Percentiles rank a stretch among this genome's conserved stretches.
These are phyloP conservation scores for Euzophera pinguis DNA, from an alignment of 2,888 invertebrate genomes.

Conservation along the genomic window DNA sequence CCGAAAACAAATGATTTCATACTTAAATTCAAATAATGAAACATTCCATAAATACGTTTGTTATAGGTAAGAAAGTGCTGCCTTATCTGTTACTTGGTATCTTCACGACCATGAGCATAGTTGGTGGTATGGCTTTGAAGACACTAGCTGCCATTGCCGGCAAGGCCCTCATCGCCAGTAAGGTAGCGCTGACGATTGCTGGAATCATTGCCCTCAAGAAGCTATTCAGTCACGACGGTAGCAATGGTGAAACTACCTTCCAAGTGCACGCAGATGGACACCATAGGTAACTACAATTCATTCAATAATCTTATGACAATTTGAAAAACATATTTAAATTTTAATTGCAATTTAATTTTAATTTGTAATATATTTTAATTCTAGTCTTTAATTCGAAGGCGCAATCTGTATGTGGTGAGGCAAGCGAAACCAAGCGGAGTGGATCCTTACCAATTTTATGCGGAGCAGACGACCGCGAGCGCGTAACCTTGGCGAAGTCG, in stretches of 20 bases:
- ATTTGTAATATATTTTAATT: conserved; percentile 61
- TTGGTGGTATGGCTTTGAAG: conserved; percentile 85
- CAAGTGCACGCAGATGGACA: conserved; percentile 85
- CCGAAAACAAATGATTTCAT: background rate
- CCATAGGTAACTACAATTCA: conserved; percentile 68
- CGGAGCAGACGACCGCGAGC: conserved; percentile 63
- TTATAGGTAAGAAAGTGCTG: conserved; percentile 75
- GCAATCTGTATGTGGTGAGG: conserved; percentile 82
- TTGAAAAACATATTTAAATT: background rate
- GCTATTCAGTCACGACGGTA: conserved; percentile 83
- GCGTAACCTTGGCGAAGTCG: conserved; percentile 35
- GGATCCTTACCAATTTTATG: conserved; percentile 82
- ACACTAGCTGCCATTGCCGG: conserved; percentile 85
- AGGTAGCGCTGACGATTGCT: conserved; percentile 86
- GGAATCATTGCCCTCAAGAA: conserved; percentile 86
- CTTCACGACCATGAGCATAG: conserved; percentile 83
- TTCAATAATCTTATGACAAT: background rate
- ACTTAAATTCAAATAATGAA: background rate
- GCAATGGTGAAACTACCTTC: conserved; percentile 82
- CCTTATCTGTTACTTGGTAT: conserved; percentile 81
- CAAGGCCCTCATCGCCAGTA: conserved; percentile 86
- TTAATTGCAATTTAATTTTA: conserved; percentile 32
- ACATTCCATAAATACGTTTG: conserved; percentile 1
- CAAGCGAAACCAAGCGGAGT: conserved; percentile 75
- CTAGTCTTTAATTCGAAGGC: conserved; percentile 81